Conservation (phyloP, 2,888 invertebrate species). For the Criorhina ranunculi region DNA sequence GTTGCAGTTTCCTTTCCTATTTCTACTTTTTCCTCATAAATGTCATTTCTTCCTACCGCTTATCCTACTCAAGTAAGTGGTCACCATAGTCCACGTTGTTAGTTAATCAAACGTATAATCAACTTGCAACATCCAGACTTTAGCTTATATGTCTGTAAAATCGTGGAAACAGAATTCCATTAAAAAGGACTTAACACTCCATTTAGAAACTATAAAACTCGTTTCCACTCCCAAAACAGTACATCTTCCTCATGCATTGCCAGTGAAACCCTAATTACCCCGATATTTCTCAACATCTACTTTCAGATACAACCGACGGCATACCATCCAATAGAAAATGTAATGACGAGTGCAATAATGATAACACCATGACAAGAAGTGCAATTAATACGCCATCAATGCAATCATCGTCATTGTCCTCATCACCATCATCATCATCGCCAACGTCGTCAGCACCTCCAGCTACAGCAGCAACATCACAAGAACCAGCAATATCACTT, state of each 20-base stretch:
- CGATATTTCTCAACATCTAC: conserved; percentile 59
- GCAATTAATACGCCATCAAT: conserved; percentile 75
- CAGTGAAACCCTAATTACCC: conserved; percentile 48
- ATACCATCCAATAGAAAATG: conserved; percentile 61
- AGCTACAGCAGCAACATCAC: conserved; percentile 58
- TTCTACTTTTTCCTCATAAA: too few relatives aligned
- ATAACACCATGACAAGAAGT: conserved; percentile 75
- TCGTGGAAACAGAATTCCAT: too few relatives aligned
- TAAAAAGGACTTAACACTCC: too few relatives aligned
- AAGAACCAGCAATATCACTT: conserved; percentile 59
- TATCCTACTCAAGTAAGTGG: too few relatives aligned
- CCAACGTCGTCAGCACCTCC: conserved; percentile 50
- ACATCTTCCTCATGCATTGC: background rate
- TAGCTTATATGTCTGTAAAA: too few relatives aligned
- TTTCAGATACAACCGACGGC: conserved; percentile 63
- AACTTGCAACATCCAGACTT: too few relatives aligned
- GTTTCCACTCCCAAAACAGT: background rate
- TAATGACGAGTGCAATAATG: conserved; percentile 75
- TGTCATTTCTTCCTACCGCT: too few relatives aligned
- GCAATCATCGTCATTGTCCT: conserved; percentile 74
- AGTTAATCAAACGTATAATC: too few relatives aligned
- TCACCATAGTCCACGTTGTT: too few relatives aligned
- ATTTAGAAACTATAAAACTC: too few relatives aligned
- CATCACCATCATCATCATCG: conserved; percentile 62
- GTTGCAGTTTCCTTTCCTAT: too few relatives aligned